These are phyloP conservation scores for Brachyptera putata DNA, from an alignment of 2,888 invertebrate genomes.

Conservation along the genomic window DNA sequence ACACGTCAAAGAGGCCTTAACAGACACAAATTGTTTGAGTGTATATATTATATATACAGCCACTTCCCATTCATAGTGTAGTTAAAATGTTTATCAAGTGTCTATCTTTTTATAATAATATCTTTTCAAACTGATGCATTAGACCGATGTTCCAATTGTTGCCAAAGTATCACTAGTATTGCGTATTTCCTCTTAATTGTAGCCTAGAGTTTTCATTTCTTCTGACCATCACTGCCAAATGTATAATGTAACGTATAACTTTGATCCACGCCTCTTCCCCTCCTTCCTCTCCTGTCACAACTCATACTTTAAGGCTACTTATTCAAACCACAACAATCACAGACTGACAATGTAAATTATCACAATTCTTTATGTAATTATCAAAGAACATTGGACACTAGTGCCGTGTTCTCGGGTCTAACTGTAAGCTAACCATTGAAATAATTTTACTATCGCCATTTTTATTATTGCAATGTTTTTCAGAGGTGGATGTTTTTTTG, in stretches of 20 bases:
- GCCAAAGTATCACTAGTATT: constrained; percentile 28
- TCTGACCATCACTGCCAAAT: constrained; percentile 23
- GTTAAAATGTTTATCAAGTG: neutral
- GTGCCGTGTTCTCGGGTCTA: no score
- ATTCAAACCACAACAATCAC: neutral
- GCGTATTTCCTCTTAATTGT: constrained; percentile 3
- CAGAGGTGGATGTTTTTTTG: neutral
- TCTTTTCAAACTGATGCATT: neutral
- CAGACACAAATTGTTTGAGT: constrained; percentile 15
- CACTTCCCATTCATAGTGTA: neutral
- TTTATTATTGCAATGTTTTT: no score
- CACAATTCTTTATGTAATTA: no score
- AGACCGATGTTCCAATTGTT: constrained; percentile 26
- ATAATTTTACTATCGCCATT: no score
- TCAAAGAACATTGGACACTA: no score
- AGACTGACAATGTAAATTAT: neutral
- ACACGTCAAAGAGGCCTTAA: constrained; percentile 31
- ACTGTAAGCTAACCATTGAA: no score
- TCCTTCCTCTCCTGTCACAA: no score
- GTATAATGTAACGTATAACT: neutral
- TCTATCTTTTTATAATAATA: neutral
- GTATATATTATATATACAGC: constrained; percentile 12
- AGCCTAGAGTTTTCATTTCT: constrained; percentile 17
- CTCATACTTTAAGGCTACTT: no score
- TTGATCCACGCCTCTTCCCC: no score